Evolutionary conservation across 2,797 vertebrate genomes (phyloP), one percentile per base, ranked within the genome.

Genomic region (Anomalospiza imberbis): DNA sequence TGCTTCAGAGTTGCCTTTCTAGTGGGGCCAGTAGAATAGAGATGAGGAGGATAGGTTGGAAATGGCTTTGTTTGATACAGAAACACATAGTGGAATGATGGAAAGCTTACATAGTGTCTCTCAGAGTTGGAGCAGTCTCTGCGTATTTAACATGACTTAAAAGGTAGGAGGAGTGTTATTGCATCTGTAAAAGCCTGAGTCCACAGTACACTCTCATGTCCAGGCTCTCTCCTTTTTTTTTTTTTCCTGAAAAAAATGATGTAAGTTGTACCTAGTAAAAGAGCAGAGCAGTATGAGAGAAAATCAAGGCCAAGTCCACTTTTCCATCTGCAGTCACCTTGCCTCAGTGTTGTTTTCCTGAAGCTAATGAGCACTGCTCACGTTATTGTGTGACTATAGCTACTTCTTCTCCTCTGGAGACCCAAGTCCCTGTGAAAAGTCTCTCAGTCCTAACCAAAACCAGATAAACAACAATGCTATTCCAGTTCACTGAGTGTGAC

Each of bases 401-500:
- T 40, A 3, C 36, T 68, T 42, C 74, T 95, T 91, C 83, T 85
- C 44, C 40, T 63, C 42, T 5, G 4, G 76, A 57, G 44, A 31
- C 15, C 54, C 85, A 82, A 85, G 88, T 78, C 86, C 17, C 62
- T 71, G 17, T 80, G 89, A 96, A 96, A 94, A 95, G 60, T 71
- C 50, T 94, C 70, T 94, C 3, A 13, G 72, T 93, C 80, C 91
- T 89, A 92, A 89, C 93, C 75, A 53, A 93, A 96, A 92, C 88
- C 71, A 94, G 95, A 95, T 84, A 95, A 95, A 94, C 58, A 95
- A 92, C 63, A 83, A 53, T 71, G 87, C 66, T 91, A 24, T 95
- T 94, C 85, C 71, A 47, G 87, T 82, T 96, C 94, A 97, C 47
- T 75, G 91, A 94, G 51, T 94, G 90, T 96, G 92, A 94, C 90